These are phyloP conservation scores for Oryzias celebensis DNA, from an alignment of 2,113 vertebrate genomes.

Conservation along the genomic window DNA sequence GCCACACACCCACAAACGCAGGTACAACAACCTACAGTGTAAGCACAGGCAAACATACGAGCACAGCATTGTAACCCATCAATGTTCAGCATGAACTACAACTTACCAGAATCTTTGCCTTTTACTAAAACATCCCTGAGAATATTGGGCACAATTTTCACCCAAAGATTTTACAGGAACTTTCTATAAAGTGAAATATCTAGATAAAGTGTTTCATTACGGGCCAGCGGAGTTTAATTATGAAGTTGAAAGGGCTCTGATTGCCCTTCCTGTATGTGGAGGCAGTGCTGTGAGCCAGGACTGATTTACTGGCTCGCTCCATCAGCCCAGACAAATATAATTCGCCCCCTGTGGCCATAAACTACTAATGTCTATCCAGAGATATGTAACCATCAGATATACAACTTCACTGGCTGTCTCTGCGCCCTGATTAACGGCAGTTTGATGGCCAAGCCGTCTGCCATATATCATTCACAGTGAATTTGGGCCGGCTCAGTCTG, in stretches of 20 bases:
- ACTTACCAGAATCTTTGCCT: slow-evolving; percentile 22
- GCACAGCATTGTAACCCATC: slow-evolving; percentile 1
- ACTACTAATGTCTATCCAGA: slow-evolving; percentile 60
- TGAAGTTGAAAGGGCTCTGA: slow-evolving; percentile 50
- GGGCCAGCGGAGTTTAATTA: slow-evolving; percentile 60
- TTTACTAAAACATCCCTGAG: slow-evolving; percentile 17
- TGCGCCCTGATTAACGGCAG: slow-evolving; percentile 56
- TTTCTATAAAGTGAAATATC: slow-evolving; percentile 43
- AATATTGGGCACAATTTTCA: slow-evolving; percentile 23
- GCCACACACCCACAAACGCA: slow-evolving; percentile 27
- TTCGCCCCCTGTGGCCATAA: slow-evolving; percentile 59
- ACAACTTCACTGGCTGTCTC: slow-evolving; percentile 61
- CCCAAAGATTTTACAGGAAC: slow-evolving; percentile 36
- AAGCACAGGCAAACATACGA: slow-evolving; percentile 15
- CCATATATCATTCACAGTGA: slow-evolving; percentile 48
- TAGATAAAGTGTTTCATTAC: slow-evolving; percentile 42
- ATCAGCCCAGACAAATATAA: slow-evolving; percentile 71
- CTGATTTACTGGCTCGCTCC: slow-evolving; percentile 64
- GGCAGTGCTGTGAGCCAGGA: slow-evolving; percentile 47
- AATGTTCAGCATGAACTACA: slow-evolving; percentile 39
- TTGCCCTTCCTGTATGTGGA: slow-evolving; percentile 60
- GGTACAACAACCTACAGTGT: slow-evolving; percentile 28
- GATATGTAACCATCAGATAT: slow-evolving; percentile 72
- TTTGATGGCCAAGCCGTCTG: slow-evolving; percentile 60
- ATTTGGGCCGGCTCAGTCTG: slow-evolving; percentile 30